Base-by-base conservation (phyloP, 2,888 invertebrate genomes). In the Hipparchia sbordonii region DNA sequence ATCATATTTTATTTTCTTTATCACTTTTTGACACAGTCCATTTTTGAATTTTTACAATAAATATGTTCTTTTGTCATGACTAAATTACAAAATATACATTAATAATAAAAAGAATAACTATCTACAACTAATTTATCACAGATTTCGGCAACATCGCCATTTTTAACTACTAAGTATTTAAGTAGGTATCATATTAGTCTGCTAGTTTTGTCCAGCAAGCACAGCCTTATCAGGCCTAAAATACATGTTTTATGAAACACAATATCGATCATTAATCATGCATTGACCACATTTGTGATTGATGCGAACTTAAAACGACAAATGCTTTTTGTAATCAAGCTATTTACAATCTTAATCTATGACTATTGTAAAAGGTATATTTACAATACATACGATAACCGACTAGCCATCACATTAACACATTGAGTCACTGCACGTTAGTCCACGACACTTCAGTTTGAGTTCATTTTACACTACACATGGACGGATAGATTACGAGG, bases 401-500 rank as follows among this genome's bases (percentile, higher is more conserved):
- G 91, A 91, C 91, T 91, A 91, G 91, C 88, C 89, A 89, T 90
- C 89, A 91, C 91, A 88, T 85, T 84, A 85, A 84, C 82, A 83
- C 84, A 81, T 80, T 78, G 82, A 70, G 70, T 76, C 77, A 74
- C 73, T 76, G 59, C 69, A 73, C 72, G 66, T 76, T 60, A 60
- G 62, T 76, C 83, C 83, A 88, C 84, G 82, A 81, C 82, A 87
- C 84, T 82, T 77, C 39, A 59, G 62, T 63, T 52, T 57, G 1
- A 52, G 13, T 70, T 74, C 72, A 78, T 76, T 84, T 60, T 86
- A 94, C 78, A 80, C 79, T 82, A 96, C 88, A 97, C 97, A 92
- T 97, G 97, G 88, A 97, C 97, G 88, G 97, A 97, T 84, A 97
- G 96, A 70, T 96, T 96, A 80, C 96, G 94, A 63, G 95, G 94